Base-by-base conservation (phyloP, 2,888 invertebrate genomes). In the Drosophila macrospina region DNA sequence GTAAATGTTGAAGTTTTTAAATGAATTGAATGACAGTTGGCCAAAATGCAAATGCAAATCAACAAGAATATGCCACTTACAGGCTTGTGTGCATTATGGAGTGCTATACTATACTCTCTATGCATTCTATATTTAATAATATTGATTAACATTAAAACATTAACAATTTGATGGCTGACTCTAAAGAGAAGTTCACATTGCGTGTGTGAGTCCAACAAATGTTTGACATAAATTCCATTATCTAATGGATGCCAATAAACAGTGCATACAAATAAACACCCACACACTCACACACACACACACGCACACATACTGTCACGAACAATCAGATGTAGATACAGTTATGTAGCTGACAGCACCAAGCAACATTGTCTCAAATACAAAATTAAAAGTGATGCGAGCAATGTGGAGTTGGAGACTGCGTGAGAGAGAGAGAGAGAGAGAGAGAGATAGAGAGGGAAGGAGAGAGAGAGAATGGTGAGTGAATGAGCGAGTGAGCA, bases 181-280 rank as follows among this genome's bases (percentile, higher is more conserved):
- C 41, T 16, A 32, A 13, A 32, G 30, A 5, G 41, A 37, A 32
- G 13, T 11, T 34, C 48, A 48, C 16, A 39, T 61, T 60, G 37
- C 42, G 30, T 56, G 39, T 30, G 57, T 30, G 16, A 16, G 51
- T 59, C 30, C 44, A 48, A 66, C 80, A 71, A 85, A 74, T 85
- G 79, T 37, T 72, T 59, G 69, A 48, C 88, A 83, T 83, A 83
- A 83, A 83, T 86, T 88, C 83, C 80, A 74, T 83, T 83, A 88
- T 83, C 84, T 88, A 80, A 88, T 86, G 74, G 80, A 82, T 83
- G 88, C 88, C 83, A 88, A 83, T 83, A 88, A 83, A 77, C 74
- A 73, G 57, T 28, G 48, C 44, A 30, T 45, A 34, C 56, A 62
- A 37, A 56, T 47, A 64, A 41, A 28, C 30, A 28, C 20, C 48